Evolutionary conservation across 2,797 vertebrate genomes (phyloP), one percentile per base, ranked within the genome.

Genomic region (Oryzias sinensis): DNA sequence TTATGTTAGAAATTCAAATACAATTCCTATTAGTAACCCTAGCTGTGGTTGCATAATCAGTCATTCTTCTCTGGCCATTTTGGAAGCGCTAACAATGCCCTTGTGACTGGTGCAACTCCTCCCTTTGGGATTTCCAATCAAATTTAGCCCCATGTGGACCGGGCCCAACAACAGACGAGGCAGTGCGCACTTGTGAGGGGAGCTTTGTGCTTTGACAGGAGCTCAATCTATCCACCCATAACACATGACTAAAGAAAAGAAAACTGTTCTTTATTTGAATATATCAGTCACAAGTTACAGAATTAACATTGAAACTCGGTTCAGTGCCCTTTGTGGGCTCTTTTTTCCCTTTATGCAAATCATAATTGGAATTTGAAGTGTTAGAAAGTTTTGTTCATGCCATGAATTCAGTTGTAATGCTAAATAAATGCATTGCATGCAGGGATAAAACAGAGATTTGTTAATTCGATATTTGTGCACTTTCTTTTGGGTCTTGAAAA

Each of bases 1-100:
- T 94, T 98, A 94, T 93, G 92, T 93, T 95, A 93, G 93, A 94
- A 95, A 97, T 98, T 98, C 94, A 96, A 95, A 96, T 93, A 94
- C 93, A 94, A 95, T 95, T 95, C 94, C 93, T 95, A 93, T 91
- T 93, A 93, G 92, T 93, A 92, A 94, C 92, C 87, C 90, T 92
- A 87, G 90, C 87, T 93, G 91, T 94, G 93, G 91, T 94, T 92
- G 92, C 92, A 93, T 95, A 97, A 94, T 94, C 94, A 94, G 94
- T 93, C 91, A 94, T 97, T 97, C 93, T 96, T 95, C 91, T 93
- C 71, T 74, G 85, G 89, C 92, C 91, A 93, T 93, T 96, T 91
- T 94, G 86, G 89, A 93, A 92, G 89, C 91, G 69, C 91, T 95
- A 95, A 96, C 93, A 95, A 95, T 93, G 91, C 93, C 89, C 75